Base-by-base conservation (phyloP, 2,113 vertebrate species). In the Tetraodon nigroviridis region DNA sequence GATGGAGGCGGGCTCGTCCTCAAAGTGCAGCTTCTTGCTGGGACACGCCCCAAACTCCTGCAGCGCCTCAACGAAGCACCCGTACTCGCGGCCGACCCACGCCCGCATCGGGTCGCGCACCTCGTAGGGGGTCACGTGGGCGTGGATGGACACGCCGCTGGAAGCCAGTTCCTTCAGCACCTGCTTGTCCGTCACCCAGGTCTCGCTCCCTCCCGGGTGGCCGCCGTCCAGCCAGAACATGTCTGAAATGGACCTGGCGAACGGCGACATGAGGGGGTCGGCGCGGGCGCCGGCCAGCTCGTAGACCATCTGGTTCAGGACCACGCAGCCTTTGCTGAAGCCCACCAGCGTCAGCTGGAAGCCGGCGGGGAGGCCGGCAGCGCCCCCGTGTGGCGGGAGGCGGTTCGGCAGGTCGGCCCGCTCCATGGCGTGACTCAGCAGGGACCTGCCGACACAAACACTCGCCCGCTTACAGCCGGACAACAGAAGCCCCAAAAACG, bases 251-350 rank as follows among this genome's bases (percentile, higher is more conserved):
- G 75, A 87, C 56, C 83, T 81, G 24, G 94, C 71, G 61, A 99
- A 97, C 80, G 81, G 52, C 6, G 86, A 77, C 53, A 90, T 79
- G 60, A 85, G 88, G n/a, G 90, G 92, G 83, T 96, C 92, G 11
- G 90, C 88, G 69, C 86, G 89, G 45, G 94, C 94, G 63, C 92
- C 91, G 19, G 89, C 89, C 58, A 97, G 80, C 88, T 98, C 97
- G 68, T 95, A 91, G 51, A 93, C 90, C 61, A 99, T 88, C 83
- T 99, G 97, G 87, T 99, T 99, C 69, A 99, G 90, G 75, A 99
- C 96, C 78, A 99, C 96, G 51, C 96, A 99, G 29, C 95, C 96
- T 92, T 99, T 99, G 79, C 96, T 98, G 89, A 99, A 99, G 71
- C 94, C 97, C 80, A 98, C 92, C 86, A 98, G 80, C 24, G 88